A percentile compares a stretch with the other conserved stretches of the same genome.
Evolutionary conservation across 2,113 vertebrate species (phyloP).

Genomic region (Ictalurus furcatus): DNA sequence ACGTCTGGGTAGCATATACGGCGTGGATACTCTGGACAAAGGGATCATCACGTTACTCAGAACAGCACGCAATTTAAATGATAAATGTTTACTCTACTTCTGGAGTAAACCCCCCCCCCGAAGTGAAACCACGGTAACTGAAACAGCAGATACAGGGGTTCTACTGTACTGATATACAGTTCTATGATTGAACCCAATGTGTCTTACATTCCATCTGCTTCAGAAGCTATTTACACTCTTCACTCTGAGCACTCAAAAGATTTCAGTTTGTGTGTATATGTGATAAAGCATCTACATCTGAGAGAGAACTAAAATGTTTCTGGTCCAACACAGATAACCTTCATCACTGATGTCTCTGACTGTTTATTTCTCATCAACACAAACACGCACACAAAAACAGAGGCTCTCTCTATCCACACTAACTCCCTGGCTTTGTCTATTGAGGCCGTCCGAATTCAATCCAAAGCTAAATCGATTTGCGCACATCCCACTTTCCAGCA

Average conservation of each 20-base stretch:
- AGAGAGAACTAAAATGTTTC: neutral
- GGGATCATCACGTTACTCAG: no score
- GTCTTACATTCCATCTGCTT: neutral
- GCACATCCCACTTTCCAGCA: neutral
- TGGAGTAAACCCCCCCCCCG: no score
- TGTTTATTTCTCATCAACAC: neutral
- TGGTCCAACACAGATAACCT: neutral
- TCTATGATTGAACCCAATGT: neutral
- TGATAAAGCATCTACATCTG: neutral
- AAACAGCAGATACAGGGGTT: no score
- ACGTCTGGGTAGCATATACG: no score
- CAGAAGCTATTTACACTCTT: neutral
- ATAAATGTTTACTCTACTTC: no score
- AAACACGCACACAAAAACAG: neutral
- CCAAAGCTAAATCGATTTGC: neutral
- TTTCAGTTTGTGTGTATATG: neutral
- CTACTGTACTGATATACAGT: neutral
- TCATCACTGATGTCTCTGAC: neutral
- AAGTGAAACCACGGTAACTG: no score
- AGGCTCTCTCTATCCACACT: neutral
- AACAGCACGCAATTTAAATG: no score
- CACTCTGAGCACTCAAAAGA: neutral
- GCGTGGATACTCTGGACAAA: no score
- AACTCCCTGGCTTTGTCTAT: neutral
- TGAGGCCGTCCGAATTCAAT: neutral